Evolutionary conservation across 2,888 invertebrate species (phyloP).

Genomic region (Melinopterus prodromus): DNA sequence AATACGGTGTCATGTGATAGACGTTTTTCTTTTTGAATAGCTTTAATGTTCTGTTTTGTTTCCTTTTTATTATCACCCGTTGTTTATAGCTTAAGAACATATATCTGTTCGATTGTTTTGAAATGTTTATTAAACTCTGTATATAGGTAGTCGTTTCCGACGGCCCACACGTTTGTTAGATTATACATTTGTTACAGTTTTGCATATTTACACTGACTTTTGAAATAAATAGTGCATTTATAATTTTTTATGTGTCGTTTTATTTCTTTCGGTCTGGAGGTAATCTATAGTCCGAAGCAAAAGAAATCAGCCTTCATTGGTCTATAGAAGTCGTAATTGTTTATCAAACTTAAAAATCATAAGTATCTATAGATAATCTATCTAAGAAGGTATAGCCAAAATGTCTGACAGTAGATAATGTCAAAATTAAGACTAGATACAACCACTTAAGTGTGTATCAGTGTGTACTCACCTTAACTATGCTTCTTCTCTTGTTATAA

Average conservation of each 20-base stretch:
- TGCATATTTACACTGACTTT: not conserved
- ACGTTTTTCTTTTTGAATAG: constrained; percentile 16
- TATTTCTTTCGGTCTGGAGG: not conserved
- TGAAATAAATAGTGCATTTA: not conserved
- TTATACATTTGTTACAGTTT: not conserved
- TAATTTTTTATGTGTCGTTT: not conserved
- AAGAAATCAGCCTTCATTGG: too few relatives aligned
- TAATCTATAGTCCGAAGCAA: too few relatives aligned
- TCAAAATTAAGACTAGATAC: too few relatives aligned
- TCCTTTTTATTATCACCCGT: not conserved
- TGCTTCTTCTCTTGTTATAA: too few relatives aligned
- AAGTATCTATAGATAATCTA: too few relatives aligned
- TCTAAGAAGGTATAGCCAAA: too few relatives aligned
- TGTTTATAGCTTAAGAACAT: not conserved
- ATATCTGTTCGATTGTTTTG: not conserved
- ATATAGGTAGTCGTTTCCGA: not conserved
- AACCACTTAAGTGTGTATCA: too few relatives aligned
- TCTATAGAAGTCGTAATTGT: too few relatives aligned
- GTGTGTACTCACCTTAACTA: too few relatives aligned
- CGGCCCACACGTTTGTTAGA: not conserved
- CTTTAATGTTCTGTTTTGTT: not conserved
- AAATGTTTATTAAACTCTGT: not conserved
- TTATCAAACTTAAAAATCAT: too few relatives aligned
- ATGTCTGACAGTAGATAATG: too few relatives aligned
- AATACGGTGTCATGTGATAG: constrained; percentile 31